Evolutionary conservation across 2,888 invertebrate species (phyloP).

Genomic region (Scaptomyza cyrtandrae): DNA sequence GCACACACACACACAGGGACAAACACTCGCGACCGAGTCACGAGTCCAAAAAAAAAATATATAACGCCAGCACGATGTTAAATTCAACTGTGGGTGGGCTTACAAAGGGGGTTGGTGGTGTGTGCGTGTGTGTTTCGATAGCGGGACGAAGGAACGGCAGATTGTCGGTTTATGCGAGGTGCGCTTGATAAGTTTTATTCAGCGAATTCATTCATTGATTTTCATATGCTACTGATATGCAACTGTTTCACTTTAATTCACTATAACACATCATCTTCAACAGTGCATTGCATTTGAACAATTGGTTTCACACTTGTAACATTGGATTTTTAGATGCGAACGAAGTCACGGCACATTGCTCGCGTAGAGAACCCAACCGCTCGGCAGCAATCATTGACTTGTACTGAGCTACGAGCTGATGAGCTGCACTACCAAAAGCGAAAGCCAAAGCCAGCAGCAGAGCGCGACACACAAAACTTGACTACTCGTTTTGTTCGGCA

Average conservation of each 20-base stretch:
- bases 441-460: conserved; percentile 37
- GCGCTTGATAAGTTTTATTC: conserved; percentile 52
- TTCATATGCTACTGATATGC: conserved; percentile 30
- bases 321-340: conserved; percentile 17
- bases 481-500: conserved; percentile 19
- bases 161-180: conserved; percentile 43
- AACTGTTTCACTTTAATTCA: conserved; percentile 37
- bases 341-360: conserved; percentile 44
- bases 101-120: conserved; percentile 3
- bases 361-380: conserved; percentile 79
- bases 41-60: conserved; percentile 18
- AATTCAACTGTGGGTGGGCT: conserved; percentile 9
- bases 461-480: conserved; percentile 21
- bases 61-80: conserved; percentile 23
- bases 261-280: conserved; percentile 28
- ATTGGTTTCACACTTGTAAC: conserved; percentile 47
- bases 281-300: conserved; percentile 34
- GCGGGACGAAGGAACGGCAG: background rate
- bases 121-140: conserved; percentile 26
- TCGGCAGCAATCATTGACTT: conserved; percentile 83
- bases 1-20: conserved; percentile 6
- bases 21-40: conserved; percentile 25
- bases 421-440: conserved; percentile 42
- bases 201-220: conserved; percentile 35
- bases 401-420: conserved; percentile 76